phyloP scores from a whole-genome alignment of 2,113 vertebrate species.

The Mungos mungo region DNA sequence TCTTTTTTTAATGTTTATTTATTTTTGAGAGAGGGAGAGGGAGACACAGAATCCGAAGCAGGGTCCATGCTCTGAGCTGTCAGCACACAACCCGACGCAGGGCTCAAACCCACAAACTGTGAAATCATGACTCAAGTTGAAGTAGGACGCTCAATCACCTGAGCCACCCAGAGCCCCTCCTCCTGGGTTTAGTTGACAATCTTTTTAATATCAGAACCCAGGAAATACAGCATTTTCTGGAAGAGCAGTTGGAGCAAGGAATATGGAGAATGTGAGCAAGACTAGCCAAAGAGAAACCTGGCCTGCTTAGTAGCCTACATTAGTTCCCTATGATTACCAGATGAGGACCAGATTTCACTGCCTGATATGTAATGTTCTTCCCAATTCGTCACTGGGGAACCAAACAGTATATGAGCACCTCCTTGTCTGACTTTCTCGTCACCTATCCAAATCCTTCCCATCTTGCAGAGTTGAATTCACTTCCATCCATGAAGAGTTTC shows the following conservation, averaged over 20 bases:
- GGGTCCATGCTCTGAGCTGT: too few relatives aligned
- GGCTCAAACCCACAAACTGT: too few relatives aligned
- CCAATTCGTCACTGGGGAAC: not conserved
- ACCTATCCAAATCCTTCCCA: not conserved
- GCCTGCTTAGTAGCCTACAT: not conserved
- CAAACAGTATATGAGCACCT: not conserved
- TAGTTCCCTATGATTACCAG: not conserved
- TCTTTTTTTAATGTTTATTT: too few relatives aligned
- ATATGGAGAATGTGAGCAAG: not conserved
- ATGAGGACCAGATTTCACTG: not conserved
- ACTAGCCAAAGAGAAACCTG: not conserved
- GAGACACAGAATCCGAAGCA: too few relatives aligned
- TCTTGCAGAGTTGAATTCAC: not conserved
- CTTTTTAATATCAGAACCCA: not conserved
- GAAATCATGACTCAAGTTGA: too few relatives aligned
- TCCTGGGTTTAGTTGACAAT: slow-evolving; percentile 2
- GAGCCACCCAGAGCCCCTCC: too few relatives aligned
- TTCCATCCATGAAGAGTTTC: not conserved
- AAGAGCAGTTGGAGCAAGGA: not conserved
- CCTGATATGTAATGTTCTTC: not conserved
- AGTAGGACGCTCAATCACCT: too few relatives aligned
- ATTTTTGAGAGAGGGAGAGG: too few relatives aligned
- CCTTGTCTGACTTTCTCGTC: not conserved
- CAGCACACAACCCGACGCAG: too few relatives aligned
- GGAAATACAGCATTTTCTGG: not conserved